A percentile compares a stretch with the other conserved stretches of the same genome.
phyloP scores from a whole-genome alignment of 2,888 invertebrate species.

The Lumbricus terrestris region DNA sequence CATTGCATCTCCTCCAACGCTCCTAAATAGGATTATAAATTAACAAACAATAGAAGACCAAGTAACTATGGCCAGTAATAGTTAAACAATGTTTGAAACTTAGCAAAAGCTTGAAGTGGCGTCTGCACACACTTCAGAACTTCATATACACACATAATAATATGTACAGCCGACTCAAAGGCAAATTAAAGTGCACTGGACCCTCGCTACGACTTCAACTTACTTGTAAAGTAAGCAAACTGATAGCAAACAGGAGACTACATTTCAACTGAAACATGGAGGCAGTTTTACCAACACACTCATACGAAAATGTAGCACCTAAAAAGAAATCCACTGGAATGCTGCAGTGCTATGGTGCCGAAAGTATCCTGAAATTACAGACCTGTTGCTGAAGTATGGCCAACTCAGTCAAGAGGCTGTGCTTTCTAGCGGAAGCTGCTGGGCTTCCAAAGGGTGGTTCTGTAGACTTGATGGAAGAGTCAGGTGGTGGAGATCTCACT shows the following conservation, averaged over 20 bases:
- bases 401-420: not conserved
- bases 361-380: not conserved
- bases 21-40: not conserved
- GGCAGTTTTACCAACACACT: not conserved
- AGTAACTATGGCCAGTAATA: not conserved
- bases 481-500: not conserved
- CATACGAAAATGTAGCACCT: not conserved
- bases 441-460: not conserved
- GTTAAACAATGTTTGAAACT: not conserved
- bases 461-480: not conserved
- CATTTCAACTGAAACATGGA: not conserved
- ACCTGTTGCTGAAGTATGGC: conserved; percentile 17
- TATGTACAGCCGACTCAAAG: not conserved
- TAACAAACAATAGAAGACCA: not conserved
- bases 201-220: not conserved
- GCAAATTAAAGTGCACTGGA: not conserved
- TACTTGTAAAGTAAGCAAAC: too few relatives aligned
- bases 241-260: too few relatives aligned
- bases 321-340: not conserved
- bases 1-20: not conserved
- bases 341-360: not conserved
- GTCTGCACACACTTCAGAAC: not conserved
- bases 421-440: not conserved
- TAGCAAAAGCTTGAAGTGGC: not conserved
- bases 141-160: not conserved